Conservation (phyloP, 2,888 invertebrate genomes). For the Zaprionus bogoriensis region DNA sequence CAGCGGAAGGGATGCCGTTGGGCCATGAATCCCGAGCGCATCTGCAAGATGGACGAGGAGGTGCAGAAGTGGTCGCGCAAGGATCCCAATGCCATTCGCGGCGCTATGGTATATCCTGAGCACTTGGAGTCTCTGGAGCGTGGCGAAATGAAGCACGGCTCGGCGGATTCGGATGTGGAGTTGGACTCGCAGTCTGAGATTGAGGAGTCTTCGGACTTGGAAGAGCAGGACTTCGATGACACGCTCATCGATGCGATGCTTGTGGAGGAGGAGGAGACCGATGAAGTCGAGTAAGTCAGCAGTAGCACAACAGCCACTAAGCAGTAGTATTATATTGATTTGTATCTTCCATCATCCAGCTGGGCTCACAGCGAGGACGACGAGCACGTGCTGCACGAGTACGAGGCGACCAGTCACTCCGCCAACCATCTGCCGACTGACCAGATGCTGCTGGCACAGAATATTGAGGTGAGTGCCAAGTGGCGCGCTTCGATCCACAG, state of each 20-base stretch:
- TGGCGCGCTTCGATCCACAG: neutral
- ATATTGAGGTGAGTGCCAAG: slow-evolving; percentile 84
- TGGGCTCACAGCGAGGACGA: slow-evolving; percentile 56
- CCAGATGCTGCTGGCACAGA: slow-evolving; percentile 58
- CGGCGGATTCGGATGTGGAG: slow-evolving; percentile 86
- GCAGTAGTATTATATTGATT: neutral
- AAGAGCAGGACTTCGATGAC: slow-evolving; percentile 85
- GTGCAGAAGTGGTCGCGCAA: slow-evolving; percentile 98
- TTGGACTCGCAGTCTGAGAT: slow-evolving; percentile 83
- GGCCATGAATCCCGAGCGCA: slow-evolving; percentile 98
- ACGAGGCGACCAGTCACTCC: slow-evolving; percentile 27
- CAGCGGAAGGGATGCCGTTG: slow-evolving; percentile 95
- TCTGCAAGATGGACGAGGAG: slow-evolving; percentile 98
- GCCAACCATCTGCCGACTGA: slow-evolving; percentile 45
- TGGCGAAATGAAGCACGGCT: slow-evolving; percentile 93
- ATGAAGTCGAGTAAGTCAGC: slow-evolving; percentile 82
- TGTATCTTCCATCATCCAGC: slow-evolving; percentile 7
- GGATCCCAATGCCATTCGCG: slow-evolving; percentile 95
- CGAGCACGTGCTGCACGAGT: slow-evolving; percentile 44
- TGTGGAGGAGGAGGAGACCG: slow-evolving; percentile 82
- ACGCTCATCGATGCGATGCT: slow-evolving; percentile 83
- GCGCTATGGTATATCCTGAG: slow-evolving; percentile 97
- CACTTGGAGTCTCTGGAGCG: slow-evolving; percentile 92
- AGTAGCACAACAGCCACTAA: neutral
- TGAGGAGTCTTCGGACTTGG: slow-evolving; percentile 84